These are phyloP conservation scores for Carettochelys insculpta DNA, from an alignment of 2,113 vertebrate genomes.

Conservation along the genomic window DNA sequence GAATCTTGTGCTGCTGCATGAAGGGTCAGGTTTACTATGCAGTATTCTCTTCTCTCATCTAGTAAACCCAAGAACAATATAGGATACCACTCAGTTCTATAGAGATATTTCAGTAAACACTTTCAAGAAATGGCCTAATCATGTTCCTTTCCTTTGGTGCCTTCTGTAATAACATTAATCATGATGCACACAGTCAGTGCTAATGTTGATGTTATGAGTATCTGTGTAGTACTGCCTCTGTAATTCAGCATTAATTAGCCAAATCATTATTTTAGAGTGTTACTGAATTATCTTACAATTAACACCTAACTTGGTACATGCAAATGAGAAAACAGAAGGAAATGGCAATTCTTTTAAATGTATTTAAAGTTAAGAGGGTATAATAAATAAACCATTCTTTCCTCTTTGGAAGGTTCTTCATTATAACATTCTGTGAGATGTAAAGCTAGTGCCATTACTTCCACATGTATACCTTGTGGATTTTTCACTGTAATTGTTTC, in stretches of 20 bases:
- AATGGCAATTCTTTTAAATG: slow-evolving; percentile 70
- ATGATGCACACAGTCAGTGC: slow-evolving; percentile 66
- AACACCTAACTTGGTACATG: slow-evolving; percentile 70
- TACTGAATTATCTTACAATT: slow-evolving; percentile 76
- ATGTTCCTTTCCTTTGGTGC: slow-evolving; percentile 39
- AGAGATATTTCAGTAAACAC: not conserved
- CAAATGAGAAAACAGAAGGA: slow-evolving; percentile 74
- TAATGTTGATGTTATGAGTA: slow-evolving; percentile 70
- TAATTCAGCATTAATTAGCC: slow-evolving; percentile 76
- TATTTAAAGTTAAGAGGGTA: slow-evolving; percentile 71
- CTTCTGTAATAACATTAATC: slow-evolving; percentile 53
- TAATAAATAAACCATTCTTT: slow-evolving; percentile 66
- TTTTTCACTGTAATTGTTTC: slow-evolving; percentile 63
- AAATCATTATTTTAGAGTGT: slow-evolving; percentile 77
- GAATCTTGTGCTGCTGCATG: fast-evolving
- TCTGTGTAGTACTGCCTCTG: slow-evolving; percentile 71
- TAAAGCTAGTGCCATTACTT: slow-evolving; percentile 52
- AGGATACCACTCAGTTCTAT: not conserved
- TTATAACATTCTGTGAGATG: slow-evolving; percentile 41
- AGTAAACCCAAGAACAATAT: not conserved
- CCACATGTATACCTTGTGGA: slow-evolving; percentile 56
- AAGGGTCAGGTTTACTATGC: not conserved
- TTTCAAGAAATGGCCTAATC: slow-evolving; percentile 52
- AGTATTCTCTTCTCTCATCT: not conserved
- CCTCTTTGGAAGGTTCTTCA: slow-evolving; percentile 47